Evolutionary conservation across 2,888 invertebrate species (phyloP).

Genomic region (Argynnis bischoffii): DNA sequence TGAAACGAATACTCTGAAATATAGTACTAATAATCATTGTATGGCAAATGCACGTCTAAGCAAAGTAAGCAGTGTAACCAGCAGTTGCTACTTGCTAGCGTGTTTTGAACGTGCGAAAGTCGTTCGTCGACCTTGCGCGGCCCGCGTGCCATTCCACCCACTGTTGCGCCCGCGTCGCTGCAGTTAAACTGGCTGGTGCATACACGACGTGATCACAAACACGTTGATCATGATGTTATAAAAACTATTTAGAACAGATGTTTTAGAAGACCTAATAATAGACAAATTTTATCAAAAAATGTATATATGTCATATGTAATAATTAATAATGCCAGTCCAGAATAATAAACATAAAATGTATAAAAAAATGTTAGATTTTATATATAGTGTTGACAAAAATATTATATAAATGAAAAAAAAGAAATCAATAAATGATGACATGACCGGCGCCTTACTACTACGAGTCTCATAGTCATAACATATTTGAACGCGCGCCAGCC

Average conservation of each 20-base stretch:
- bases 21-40: background rate
- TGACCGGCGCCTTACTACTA: conserved; percentile 43
- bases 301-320: no score
- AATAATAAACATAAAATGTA: background rate
- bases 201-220: conserved; percentile 12
- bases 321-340: background rate
- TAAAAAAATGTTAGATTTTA: conserved; percentile 8
- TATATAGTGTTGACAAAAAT: conserved; percentile 14
- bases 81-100: conserved; percentile 20
- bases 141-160: conserved; percentile 76
- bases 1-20: background rate
- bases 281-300: no score
- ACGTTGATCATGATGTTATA: background rate
- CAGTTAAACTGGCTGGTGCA: conserved; percentile 47
- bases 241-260: background rate
- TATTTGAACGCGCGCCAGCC: conserved; percentile 47
- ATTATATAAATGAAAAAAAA: conserved; percentile 29
- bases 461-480: conserved; percentile 41
- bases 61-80: conserved; percentile 30
- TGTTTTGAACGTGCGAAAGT: conserved; percentile 74
- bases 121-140: conserved; percentile 78
- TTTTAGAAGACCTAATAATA: background rate
- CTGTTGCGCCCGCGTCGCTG: conserved; percentile 55
- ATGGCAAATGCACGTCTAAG: conserved; percentile 24
- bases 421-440: conserved; percentile 42